phyloP scores from a whole-genome alignment of 1,140 invertebrate genomes.

The Physella acuta region DNA sequence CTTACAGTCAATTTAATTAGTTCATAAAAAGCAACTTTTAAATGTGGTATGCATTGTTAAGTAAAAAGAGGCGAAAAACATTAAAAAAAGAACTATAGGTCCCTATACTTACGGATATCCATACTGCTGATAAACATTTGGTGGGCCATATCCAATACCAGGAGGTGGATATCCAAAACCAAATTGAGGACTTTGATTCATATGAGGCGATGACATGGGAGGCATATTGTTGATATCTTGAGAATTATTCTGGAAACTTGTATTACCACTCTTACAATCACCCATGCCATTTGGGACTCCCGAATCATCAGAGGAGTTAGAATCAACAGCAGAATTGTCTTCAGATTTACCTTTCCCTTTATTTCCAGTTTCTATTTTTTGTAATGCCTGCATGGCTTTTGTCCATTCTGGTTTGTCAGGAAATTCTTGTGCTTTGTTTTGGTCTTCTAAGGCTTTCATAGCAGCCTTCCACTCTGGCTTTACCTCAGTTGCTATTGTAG shows the following conservation, averaged over 20 bases:
- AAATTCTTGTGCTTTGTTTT: conserved; percentile 17
- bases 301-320: too few species aligned
- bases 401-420: conserved; percentile 40
- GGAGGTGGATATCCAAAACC: conserved; percentile 13
- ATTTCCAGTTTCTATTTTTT: conserved; percentile 33
- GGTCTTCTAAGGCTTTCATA: conserved; percentile 42
- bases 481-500: conserved; percentile 17
- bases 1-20: background rate
- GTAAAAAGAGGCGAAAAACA: background rate
- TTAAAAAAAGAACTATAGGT: background rate
- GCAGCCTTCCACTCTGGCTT: conserved; percentile 49
- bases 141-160: conserved; percentile 14
- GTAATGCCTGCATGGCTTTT: conserved; percentile 42
- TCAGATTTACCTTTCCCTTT: conserved; percentile 12
- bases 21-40: too few species aligned
- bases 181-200: conserved; percentile 21
- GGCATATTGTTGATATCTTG: conserved; percentile 8
- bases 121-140: conserved; percentile 21
- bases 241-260: background rate
- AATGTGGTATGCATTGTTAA: background rate
- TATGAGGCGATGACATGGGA: conserved; percentile 27
- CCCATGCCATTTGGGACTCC: background rate
- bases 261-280: background rate
- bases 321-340: background rate
- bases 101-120: conserved; percentile 29